Base-by-base conservation (phyloP, 2,888 invertebrate species). In the Masnerella sp. region DNA sequence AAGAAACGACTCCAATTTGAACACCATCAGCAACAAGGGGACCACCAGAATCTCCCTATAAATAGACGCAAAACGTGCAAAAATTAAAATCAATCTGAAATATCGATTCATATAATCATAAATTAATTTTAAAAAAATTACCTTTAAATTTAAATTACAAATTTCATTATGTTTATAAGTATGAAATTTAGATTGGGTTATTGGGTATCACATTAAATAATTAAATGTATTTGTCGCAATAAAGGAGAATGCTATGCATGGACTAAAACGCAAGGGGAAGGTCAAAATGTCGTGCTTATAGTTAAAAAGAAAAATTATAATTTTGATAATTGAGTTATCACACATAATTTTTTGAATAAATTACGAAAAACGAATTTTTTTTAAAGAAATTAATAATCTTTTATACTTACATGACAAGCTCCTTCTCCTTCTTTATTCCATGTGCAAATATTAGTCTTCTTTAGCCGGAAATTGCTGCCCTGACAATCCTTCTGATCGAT, bases 351-450 rank as follows among this genome's bases (percentile, higher is more conserved):
- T 5, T 5, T 5, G 25, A 5, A 25, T 25, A 25, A 7, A 5
- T 25, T 2, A 22, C 14, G 12, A 18, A 14, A 14, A 38, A n/a
- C n/a, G n/a, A n/a, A n/a, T n/a, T n/a, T n/a, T n/a, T n/a, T n/a
- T n/a, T n/a, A n/a, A n/a, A n/a, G n/a, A n/a, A 25, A 4, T 25
- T 7, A 25, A 25, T 25, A 34, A 11, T 34, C n/a, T n/a, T n/a
- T n/a, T n/a, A n/a, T 34, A 34, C 34, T 72, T 34, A 67, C 91
- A 79, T 91, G 90, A 78, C 91, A 92, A 74, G 91, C 91, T 0
- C 92, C 92, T 86, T 91, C 90, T 0, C 91, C 92, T 40, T 82
- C 80, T 78, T 87, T 89, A 22, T 90, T 91, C 11, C 90, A 84
- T 0, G 92, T 90, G 78, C 92, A 92, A 76, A 92, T 89, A 81